These are phyloP conservation scores for Diaperis boleti DNA, from an alignment of 2,888 invertebrate species.

Conservation along the genomic window DNA sequence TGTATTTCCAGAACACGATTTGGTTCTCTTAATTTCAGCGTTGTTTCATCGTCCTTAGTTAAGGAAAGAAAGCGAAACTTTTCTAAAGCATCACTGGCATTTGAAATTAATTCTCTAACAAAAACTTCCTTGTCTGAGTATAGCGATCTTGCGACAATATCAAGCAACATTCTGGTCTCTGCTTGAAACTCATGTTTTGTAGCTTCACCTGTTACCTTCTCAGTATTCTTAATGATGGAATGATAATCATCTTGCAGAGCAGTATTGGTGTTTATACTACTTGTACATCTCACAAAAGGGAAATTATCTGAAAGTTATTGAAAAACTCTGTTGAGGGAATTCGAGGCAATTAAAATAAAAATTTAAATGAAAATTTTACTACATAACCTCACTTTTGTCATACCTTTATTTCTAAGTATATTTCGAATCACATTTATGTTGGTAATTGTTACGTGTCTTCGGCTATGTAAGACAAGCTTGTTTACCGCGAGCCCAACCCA, in stretches of 20 bases:
- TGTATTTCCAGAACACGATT: conserved; percentile 87
- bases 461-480: too few relatives aligned
- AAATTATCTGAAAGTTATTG: too few relatives aligned
- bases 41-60: conserved; percentile 66
- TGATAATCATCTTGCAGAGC: conserved; percentile 67
- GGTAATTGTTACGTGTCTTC: too few relatives aligned
- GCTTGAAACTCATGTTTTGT: conserved; percentile 93
- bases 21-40: conserved; percentile 68
- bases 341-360: too few relatives aligned
- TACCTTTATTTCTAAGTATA: too few relatives aligned
- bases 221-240: conserved; percentile 73
- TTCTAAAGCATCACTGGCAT: conserved; percentile 97
- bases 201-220: conserved; percentile 71
- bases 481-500: too few relatives aligned
- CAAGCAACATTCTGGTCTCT: conserved; percentile 93
- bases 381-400: too few relatives aligned
- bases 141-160: conserved; percentile 96
- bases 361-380: too few relatives aligned
- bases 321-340: too few relatives aligned
- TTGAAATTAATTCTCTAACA: conserved; percentile 94
- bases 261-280: conserved; percentile 59
- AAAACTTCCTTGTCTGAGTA: conserved; percentile 99
- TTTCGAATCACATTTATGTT: too few relatives aligned
- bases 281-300: too few relatives aligned
- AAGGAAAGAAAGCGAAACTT: conserved; percentile 87